Base-by-base conservation (phyloP, 1,140 invertebrate genomes). In the Achroia grisella region DNA sequence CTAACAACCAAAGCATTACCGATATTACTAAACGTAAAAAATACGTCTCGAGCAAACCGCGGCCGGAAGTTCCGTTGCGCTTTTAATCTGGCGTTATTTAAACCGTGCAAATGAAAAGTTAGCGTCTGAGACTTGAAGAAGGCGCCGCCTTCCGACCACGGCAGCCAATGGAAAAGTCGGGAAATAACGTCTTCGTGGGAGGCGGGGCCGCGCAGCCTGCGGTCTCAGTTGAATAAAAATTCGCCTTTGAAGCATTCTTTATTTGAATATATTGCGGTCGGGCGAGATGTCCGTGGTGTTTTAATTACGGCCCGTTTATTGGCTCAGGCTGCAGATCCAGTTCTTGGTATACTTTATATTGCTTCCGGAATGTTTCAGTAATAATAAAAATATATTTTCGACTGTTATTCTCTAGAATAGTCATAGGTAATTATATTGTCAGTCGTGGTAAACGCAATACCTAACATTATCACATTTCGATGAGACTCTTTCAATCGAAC, bases 81-180 rank as follows among this genome's bases (percentile, higher is more conserved):
- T 79, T 80, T n/a, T 76, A 84, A 79, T 79, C 75, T 64, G 51
- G 63, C 67, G 65, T 80, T 81, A 81, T 81, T 84, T 81, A 63
- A 59, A 55, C 66, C 62, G 71, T 80, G 74, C 80, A 84, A 84
- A 84, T 81, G 80, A 77, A 84, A 84, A 84, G 80, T 84, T 78
- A 67, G 69, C 68, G 62, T 68, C 70, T 63, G 76, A 81, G 75
- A 79, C 62, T 71, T 66, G 58, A 79, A 77, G 77, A 75, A 61
- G 52, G 48, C 49, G 71, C 67, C 75, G 73, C 79, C 76, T 73
- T 71, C 70, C 44, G 63, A 41, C 44, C 48, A 23, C 59, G 62
- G 51, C 56, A 78, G 70, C 80, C 80, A 84, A 84, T 84, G 70
- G 76, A 81, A 81, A 74, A 77, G 72, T 70, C 65, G 75, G 71